Evolutionary conservation across 2,888 invertebrate species (phyloP).

Genomic region (Cheilosia scutellata): DNA sequence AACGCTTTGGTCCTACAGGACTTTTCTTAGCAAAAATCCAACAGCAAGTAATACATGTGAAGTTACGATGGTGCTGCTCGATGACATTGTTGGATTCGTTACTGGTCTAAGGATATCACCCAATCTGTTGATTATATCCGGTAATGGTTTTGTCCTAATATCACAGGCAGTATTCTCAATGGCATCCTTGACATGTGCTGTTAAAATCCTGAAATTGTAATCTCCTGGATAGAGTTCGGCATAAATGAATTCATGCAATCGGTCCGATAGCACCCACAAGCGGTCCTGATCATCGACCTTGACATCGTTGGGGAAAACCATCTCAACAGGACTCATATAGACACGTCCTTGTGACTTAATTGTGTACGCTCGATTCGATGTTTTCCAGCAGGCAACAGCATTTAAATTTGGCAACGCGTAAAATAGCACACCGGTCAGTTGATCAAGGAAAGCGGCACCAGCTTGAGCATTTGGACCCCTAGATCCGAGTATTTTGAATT

Average conservation of each 20-base stretch:
- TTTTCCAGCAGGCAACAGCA: conserved; percentile 92
- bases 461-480: conserved; percentile 90
- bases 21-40: conserved; percentile 43
- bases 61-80: conserved; percentile 28
- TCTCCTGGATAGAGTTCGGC: conserved; percentile 86
- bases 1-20: conserved; percentile 31
- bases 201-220: conserved; percentile 89
- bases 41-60: conserved; percentile 11
- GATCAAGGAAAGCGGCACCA: conserved; percentile 89
- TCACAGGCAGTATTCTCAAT: conserved; percentile 90
- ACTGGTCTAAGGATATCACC: conserved; percentile 85
- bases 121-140: conserved; percentile 86
- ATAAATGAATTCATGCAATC: conserved; percentile 89
- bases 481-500: conserved; percentile 88
- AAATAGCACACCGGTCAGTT: conserved; percentile 89
- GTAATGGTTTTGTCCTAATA: conserved; percentile 85
- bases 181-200: conserved; percentile 88
- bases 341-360: conserved; percentile 90
- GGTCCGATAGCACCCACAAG: conserved; percentile 90
- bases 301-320: conserved; percentile 91
- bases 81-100: conserved; percentile 72
- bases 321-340: conserved; percentile 88
- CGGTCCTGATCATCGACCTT: conserved; percentile 90
- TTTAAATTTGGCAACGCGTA: conserved; percentile 91
- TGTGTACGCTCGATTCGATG: conserved; percentile 88